Evolutionary conservation across 64 coral and sea anemone species (phyloP).

Genomic region (Trachythela sp.): DNA sequence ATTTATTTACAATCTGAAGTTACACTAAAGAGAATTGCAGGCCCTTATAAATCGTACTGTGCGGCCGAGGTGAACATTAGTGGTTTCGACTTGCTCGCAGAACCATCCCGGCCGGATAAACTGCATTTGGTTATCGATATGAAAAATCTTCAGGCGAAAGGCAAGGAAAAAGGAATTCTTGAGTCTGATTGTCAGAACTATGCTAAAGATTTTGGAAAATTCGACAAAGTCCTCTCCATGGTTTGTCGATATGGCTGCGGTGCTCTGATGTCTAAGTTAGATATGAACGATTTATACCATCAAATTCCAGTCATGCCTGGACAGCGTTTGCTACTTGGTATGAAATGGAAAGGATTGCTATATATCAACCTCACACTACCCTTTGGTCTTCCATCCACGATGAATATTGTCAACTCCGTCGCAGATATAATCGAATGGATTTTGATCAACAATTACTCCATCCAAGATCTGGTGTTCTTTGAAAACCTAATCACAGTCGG

Average conservation of each 20-base stretch:
- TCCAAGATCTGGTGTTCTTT: neutral
- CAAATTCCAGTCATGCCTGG: neutral
- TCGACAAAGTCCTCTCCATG: neutral
- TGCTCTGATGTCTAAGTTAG: neutral
- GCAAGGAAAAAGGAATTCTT: neutral
- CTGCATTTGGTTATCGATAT: neutral
- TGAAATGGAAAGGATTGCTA: neutral
- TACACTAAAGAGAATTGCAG: neutral
- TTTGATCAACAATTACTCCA: neutral
- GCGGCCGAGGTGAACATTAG: neutral
- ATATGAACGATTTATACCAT: neutral
- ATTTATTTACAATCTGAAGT: neutral
- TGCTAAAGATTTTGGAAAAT: neutral
- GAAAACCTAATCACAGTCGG: neutral
- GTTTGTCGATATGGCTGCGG: neutral
- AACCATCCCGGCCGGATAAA: neutral
- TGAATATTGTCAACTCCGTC: neutral
- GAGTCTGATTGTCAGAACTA: neutral
- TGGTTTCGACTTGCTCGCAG: neutral
- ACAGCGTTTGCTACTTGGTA: neutral
- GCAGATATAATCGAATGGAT: neutral
- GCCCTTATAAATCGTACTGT: neutral
- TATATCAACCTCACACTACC: neutral
- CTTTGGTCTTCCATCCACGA: neutral
- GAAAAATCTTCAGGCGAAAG: neutral